These are phyloP conservation scores for Macaria notata DNA, from an alignment of 2,888 invertebrate genomes.

Conservation along the genomic window DNA sequence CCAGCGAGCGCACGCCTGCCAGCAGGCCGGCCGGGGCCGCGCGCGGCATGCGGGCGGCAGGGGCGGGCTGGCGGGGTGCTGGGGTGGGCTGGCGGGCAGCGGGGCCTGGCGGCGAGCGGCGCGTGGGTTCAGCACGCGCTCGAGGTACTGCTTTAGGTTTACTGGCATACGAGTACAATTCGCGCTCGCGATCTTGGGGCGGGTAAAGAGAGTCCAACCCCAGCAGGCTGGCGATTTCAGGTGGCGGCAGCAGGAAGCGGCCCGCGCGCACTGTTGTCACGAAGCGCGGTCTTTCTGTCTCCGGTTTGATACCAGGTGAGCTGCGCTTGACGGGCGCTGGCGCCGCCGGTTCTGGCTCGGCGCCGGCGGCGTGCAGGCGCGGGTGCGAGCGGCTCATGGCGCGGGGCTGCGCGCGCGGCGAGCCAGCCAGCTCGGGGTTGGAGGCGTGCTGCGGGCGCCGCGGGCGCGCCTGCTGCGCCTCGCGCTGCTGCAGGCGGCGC, in stretches of 20 bases:
- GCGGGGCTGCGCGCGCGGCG: background rate
- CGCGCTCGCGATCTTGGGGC: conserved; percentile 50
- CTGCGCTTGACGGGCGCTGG: conserved; percentile 33
- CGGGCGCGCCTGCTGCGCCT: conserved; percentile 62
- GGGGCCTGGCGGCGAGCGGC: conserved; percentile 39
- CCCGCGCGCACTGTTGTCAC: conserved; percentile 92
- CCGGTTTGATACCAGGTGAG: conserved; percentile 32
- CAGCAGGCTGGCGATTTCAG: conserved; percentile 85
- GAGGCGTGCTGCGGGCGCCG: conserved; percentile 47
- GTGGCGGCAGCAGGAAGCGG: conserved; percentile 89
- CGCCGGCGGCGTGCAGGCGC: conserved; percentile 46
- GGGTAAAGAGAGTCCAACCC: conserved; percentile 78
- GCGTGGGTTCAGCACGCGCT: conserved; percentile 36
- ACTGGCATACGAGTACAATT: conserved; percentile 86
- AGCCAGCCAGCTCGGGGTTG: conserved; percentile 83
- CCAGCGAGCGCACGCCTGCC: conserved; percentile 56
- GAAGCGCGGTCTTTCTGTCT: conserved; percentile 82
- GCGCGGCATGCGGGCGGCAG: conserved; percentile 7
- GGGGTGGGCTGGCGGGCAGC: conserved; percentile 19
- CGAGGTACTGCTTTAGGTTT: conserved; percentile 79
- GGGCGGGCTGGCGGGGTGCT: conserved; percentile 14
- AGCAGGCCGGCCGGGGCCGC: conserved; percentile 29
- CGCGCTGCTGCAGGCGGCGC: conserved; percentile 85
- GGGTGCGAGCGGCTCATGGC: conserved; percentile 53
- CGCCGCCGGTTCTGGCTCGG: too few species aligned